Evolutionary conservation across 2,113 vertebrate genomes (phyloP).

Genomic region (Prochilodus magdalenae): DNA sequence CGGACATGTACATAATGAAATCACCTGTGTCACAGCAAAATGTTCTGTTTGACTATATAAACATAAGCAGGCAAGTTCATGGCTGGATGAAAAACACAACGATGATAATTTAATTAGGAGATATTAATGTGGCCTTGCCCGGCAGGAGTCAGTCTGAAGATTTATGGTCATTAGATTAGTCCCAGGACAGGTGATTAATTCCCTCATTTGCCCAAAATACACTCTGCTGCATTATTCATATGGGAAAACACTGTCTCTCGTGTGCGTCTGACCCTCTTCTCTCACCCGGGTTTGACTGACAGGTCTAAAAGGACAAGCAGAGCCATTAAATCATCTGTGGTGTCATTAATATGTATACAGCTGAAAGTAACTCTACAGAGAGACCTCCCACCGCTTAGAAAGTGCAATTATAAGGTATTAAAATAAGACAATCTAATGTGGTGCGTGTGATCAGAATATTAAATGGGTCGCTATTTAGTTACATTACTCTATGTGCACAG

Average conservation of each 20-base stretch:
- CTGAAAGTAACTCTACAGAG: slow-evolving; percentile 5
- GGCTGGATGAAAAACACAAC: background rate
- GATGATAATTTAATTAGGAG: slow-evolving; percentile 7
- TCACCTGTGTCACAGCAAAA: background rate
- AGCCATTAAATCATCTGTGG: slow-evolving; percentile 16
- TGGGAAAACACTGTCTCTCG: background rate
- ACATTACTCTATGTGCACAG: no score
- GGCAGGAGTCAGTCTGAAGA: slow-evolving; percentile 14
- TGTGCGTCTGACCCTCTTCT: background rate
- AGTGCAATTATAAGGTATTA: slow-evolving; percentile 18
- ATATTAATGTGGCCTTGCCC: background rate
- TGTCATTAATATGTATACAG: slow-evolving; percentile 26
- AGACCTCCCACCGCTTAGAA: background rate
- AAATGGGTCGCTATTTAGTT: background rate
- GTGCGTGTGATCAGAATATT: slow-evolving; percentile 8
- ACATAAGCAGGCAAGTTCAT: background rate
- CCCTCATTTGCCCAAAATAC: slow-evolving; percentile 23
- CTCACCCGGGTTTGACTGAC: slow-evolving; percentile 37
- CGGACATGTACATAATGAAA: background rate
- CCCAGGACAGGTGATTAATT: slow-evolving; percentile 30
- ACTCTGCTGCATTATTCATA: slow-evolving; percentile 25
- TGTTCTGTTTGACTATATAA: background rate
- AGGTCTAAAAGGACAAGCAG: background rate
- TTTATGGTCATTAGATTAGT: slow-evolving; percentile 16
- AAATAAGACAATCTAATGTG: slow-evolving; percentile 29